A percentile compares a stretch with the other conserved stretches of the same genome.
Evolutionary conservation across 2,888 invertebrate species (phyloP).

Genomic region (Calliphora vomitoria): DNA sequence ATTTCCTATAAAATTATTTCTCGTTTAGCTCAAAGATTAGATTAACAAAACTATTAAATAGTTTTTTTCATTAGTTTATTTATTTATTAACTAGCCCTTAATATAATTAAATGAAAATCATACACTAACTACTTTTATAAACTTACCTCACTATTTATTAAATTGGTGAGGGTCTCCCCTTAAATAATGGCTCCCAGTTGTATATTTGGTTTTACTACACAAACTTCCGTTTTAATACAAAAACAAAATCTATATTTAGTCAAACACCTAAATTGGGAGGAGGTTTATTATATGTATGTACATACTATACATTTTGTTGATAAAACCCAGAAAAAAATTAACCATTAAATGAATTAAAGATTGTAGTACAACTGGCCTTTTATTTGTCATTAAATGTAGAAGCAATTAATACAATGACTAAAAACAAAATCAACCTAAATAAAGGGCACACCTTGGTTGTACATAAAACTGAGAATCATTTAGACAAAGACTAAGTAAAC

Average conservation of each 20-base stretch:
- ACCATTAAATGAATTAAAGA: constrained; percentile 35
- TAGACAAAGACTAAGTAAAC: constrained; percentile 48
- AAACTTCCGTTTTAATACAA: constrained; percentile 11
- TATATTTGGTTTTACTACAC: neutral
- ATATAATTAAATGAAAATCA: constrained; percentile 1
- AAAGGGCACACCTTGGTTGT: constrained; percentile 69
- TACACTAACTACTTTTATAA: neutral
- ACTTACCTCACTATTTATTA: neutral
- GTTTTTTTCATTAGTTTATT: neutral
- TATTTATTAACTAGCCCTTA: neutral
- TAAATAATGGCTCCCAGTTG: no score
- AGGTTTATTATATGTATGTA: neutral
- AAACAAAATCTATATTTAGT: constrained; percentile 14
- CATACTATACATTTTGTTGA: neutral
- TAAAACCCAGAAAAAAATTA: neutral
- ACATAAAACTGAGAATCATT: constrained; percentile 15
- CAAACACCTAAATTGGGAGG: neutral
- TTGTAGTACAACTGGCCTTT: constrained; percentile 4
- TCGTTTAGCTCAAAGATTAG: neutral
- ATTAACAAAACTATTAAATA: neutral
- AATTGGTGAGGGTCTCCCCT: neutral
- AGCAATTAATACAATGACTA: constrained; percentile 59
- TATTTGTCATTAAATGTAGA: constrained; percentile 45
- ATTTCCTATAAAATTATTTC: neutral
- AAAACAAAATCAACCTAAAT: constrained; percentile 33